These are phyloP conservation scores for Tetraodon nigroviridis DNA, from an alignment of 2,113 vertebrate species.

Conservation along the genomic window DNA sequence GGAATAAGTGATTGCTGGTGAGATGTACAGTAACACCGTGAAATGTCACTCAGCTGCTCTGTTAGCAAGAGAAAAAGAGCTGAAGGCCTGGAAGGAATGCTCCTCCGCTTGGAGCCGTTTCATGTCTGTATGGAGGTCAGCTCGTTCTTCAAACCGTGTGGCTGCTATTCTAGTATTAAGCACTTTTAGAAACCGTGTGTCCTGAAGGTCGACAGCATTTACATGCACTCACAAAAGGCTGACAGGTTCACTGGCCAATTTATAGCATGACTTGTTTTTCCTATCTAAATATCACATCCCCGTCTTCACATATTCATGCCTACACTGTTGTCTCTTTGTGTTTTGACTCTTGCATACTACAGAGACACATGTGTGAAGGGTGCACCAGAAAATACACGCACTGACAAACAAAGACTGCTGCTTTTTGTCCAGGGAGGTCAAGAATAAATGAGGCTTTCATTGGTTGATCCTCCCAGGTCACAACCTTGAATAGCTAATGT, in stretches of 20 bases:
- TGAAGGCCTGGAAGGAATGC: constrained; percentile 36
- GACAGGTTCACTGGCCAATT: neutral
- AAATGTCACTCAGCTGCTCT: constrained; percentile 62
- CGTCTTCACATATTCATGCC: neutral
- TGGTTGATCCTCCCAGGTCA: constrained; percentile 42
- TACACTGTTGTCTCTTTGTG: neutral
- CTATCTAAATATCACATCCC: neutral
- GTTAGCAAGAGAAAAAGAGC: constrained; percentile 8
- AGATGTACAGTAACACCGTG: constrained; percentile 56
- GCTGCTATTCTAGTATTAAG: constrained; percentile 29
- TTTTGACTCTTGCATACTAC: neutral
- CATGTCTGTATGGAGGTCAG: constrained; percentile 25
- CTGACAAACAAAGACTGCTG: constrained; percentile 1
- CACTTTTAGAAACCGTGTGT: constrained; percentile 21
- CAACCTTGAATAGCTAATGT: constrained; percentile 57
- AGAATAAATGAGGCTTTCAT: constrained; percentile 51
- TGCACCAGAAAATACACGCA: constrained; percentile 3
- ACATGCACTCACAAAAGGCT: constrained; percentile 26
- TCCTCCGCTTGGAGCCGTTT: constrained; percentile 23
- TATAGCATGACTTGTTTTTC: constrained; percentile 7
- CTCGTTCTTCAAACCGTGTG: constrained; percentile 32
- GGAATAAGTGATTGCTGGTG: constrained; percentile 70
- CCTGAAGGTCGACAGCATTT: constrained; percentile 51
- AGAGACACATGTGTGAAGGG: neutral
- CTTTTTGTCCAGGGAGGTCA: constrained; percentile 46